Percentiles rank a stretch among this genome's conserved stretches.
These are phyloP conservation scores for Ploceus nigricollis DNA, from an alignment of 2,113 vertebrate species.

Conservation along the genomic window DNA sequence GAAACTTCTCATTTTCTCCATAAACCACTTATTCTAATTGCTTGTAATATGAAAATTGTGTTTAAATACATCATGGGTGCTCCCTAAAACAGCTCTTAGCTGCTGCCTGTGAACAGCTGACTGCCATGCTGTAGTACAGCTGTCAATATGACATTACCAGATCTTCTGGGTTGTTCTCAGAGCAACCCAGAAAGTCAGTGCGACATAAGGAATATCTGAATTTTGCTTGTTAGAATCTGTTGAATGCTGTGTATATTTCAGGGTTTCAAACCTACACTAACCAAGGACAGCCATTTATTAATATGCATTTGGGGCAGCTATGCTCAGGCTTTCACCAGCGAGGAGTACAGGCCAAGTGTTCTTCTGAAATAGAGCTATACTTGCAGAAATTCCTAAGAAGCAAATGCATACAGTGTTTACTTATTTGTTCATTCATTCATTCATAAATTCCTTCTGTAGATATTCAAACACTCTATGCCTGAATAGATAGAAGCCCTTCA, in stretches of 20 bases:
- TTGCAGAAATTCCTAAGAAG: not conserved
- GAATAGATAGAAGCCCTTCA: not conserved
- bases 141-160: not conserved
- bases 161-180: not conserved
- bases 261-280: not conserved
- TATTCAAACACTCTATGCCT: not conserved
- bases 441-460: not conserved
- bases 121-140: not conserved
- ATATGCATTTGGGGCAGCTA: not conserved
- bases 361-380: not conserved
- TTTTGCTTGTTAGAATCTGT: not conserved
- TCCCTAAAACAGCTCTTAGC: not conserved
- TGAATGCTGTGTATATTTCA: not conserved
- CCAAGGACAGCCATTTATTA: not conserved
- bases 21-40: conserved; percentile 5
- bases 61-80: not conserved
- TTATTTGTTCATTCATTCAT: not conserved
- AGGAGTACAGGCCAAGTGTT: not conserved
- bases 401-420: not conserved
- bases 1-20: not conserved
- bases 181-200: not conserved
- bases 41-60: not conserved
- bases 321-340: not conserved
- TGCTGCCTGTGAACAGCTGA: not conserved
- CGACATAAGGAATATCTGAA: not conserved